Conservation (phyloP, 2,113 vertebrate species). For the Hypanus sabinus region DNA sequence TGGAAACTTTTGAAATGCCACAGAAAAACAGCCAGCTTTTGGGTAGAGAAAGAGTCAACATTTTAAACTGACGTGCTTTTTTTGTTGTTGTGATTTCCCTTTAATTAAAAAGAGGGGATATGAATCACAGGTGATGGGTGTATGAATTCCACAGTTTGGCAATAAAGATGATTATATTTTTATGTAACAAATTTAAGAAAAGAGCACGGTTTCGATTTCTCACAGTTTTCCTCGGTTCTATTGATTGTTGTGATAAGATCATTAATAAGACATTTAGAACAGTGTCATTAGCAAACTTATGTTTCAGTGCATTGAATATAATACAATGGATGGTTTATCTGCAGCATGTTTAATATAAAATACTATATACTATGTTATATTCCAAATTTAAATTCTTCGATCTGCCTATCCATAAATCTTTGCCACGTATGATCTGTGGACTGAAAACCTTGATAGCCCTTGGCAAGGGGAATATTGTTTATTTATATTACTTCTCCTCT, state of each 20-base stretch:
- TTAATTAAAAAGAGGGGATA: background rate
- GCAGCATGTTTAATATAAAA: background rate
- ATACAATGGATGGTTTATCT: background rate
- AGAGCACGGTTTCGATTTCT: background rate
- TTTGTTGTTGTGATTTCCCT: no score
- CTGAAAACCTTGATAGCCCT: background rate
- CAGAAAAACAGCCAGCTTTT: no score
- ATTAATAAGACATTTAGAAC: background rate
- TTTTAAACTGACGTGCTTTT: no score
- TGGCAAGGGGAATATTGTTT: background rate
- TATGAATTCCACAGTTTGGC: background rate
- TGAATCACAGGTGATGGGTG: background rate
- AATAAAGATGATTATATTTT: background rate
- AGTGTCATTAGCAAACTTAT: background rate
- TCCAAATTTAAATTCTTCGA: background rate
- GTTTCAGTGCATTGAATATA: background rate
- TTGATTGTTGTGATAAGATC: background rate
- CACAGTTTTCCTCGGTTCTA: background rate
- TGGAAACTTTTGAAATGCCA: no score
- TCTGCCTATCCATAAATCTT: no score
- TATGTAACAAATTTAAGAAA: background rate
- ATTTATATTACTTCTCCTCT: background rate
- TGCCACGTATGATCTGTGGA: background rate
- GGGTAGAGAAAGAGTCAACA: no score
- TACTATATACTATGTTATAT: background rate